Base-by-base conservation (phyloP, 2,888 invertebrate genomes). In the Acanthosoma haemorrhoidale region DNA sequence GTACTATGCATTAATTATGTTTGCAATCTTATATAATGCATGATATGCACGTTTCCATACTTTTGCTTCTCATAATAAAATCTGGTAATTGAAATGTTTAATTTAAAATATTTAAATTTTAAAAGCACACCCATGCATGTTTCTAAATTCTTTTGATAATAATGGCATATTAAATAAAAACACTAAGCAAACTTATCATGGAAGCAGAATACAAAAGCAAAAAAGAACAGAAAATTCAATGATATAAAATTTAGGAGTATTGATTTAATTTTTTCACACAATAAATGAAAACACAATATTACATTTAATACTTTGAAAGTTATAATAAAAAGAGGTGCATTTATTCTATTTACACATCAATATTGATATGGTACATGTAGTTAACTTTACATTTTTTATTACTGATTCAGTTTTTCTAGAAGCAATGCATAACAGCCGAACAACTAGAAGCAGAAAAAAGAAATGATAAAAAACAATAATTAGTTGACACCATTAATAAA, bases 391-490 rank as follows among this genome's bases (percentile, higher is more conserved):
- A 11, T 60, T 36, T 29, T 31, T 13, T 25, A 38, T 39, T 38
- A 63, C 15, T 25, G n/a, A 15, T 25, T 39, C 18, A 41, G 25
- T 63, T 63, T 25, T n/a, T 63, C 63, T 63, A 63, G 25, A 63
- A 63, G 63, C 63, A 38, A 63, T 63, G 63, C 63, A 63, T 15
- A 63, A 63, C 63, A 63, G 63, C 63, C 63, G 63, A 39, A 63
- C 63, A 63, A 63, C 63, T 63, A 63, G 29, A 63, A 63, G 63
- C 63, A 63, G 29, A 63, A 36, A 39, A 5, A 58, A 58, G 9
- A n/a, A 29, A 25, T 29, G 25, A 63, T 21, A 39, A 63, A 61
- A 51, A 51, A 31, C 2, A 31, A 21, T 38, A 39, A 29, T 21
- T 29, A 63, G 18, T 38, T 25, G 38, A 63, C 63, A 63, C 41